These are phyloP conservation scores for Pyrrhosoma nymphula DNA, from an alignment of 2,888 invertebrate genomes.

Conservation along the genomic window DNA sequence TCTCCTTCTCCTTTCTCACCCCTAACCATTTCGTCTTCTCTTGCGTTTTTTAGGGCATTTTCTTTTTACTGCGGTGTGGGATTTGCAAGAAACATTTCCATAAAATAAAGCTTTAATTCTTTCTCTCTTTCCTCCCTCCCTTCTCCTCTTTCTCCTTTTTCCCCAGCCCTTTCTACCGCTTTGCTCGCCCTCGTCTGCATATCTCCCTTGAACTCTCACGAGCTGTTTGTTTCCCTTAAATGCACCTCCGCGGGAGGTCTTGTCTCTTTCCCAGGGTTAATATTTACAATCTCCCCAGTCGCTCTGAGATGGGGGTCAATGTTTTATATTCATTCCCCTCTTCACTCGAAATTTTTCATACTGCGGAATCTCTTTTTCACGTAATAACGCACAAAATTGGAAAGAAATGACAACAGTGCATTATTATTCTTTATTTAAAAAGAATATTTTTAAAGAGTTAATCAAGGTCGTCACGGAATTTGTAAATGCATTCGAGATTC, in stretches of 20 bases:
- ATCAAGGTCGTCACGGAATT: background rate
- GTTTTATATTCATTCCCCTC: background rate
- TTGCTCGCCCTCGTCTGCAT: background rate
- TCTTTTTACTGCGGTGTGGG: slow-evolving; percentile 29
- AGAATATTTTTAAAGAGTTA: background rate
- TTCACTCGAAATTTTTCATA: background rate
- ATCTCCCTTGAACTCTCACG: background rate
- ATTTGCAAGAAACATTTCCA: slow-evolving; percentile 22
- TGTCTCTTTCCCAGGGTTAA: background rate
- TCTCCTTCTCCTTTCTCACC: no score
- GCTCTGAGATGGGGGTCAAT: background rate
- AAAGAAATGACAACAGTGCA: background rate
- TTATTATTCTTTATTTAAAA: background rate
- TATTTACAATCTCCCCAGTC: background rate
- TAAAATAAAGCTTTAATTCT: slow-evolving; percentile 36
- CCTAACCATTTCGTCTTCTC: background rate
- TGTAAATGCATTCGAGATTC: background rate
- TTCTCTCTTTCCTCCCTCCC: background rate
- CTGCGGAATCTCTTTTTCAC: background rate
- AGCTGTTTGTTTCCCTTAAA: slow-evolving; percentile 27
- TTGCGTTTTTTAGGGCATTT: background rate
- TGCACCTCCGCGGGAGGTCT: background rate
- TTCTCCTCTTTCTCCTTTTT: background rate
- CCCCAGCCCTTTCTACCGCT: background rate
- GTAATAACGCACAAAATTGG: background rate